phyloP scores from a whole-genome alignment of 1,140 invertebrate species.

The Megathymus violae region DNA sequence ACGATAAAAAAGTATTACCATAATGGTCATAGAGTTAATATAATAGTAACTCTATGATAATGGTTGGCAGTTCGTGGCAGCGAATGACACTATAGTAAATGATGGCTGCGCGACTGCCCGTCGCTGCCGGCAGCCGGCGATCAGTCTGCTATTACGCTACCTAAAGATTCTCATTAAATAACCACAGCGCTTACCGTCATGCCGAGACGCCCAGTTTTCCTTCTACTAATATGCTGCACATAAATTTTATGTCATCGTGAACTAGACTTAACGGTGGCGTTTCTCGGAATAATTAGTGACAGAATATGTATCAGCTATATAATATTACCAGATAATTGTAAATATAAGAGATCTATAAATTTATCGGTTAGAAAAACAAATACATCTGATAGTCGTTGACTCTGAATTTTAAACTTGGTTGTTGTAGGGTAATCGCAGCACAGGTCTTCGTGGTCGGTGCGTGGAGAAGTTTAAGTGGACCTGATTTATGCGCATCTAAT shows the following conservation, averaged over 20 bases:
- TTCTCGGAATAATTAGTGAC: slow-evolving; percentile 1
- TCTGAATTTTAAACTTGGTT: slow-evolving; percentile 21
- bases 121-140: slow-evolving; percentile 47
- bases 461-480: slow-evolving; percentile 49
- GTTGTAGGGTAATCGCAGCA: slow-evolving; percentile 42
- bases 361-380: slow-evolving; percentile 1
- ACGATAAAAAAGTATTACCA: too few species aligned
- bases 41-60: too few species aligned
- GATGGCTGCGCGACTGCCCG: slow-evolving; percentile 48
- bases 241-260: slow-evolving; percentile 8
- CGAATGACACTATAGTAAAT: slow-evolving; percentile 46
- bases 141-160: slow-evolving; percentile 57
- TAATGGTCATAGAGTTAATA: too few species aligned
- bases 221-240: slow-evolving; percentile 21
- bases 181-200: slow-evolving; percentile 38
- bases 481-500: slow-evolving; percentile 81
- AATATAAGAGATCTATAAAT: not conserved
- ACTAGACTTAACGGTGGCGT: slow-evolving; percentile 3
- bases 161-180: slow-evolving; percentile 62
- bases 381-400: slow-evolving; percentile 2
- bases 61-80: slow-evolving; percentile 42
- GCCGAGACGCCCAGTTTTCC: slow-evolving; percentile 22
- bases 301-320: not conserved
- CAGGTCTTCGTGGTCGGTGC: slow-evolving; percentile 42
- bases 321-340: not conserved